Evolutionary conservation across 2,113 vertebrate genomes (phyloP).

Genomic region (Oncorhynchus nerka): DNA sequence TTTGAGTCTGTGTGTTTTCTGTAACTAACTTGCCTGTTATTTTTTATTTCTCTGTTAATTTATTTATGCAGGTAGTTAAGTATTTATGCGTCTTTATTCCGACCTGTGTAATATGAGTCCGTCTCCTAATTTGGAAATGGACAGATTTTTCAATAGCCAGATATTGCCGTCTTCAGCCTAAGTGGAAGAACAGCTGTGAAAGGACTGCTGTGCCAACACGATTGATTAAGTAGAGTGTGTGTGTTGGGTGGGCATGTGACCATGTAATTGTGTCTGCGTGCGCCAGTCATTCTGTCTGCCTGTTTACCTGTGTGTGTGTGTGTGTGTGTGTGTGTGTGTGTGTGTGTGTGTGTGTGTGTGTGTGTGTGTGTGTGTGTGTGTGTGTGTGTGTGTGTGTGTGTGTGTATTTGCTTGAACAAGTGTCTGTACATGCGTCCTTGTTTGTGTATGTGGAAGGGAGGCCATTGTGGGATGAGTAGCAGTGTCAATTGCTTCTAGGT

Average conservation of each 20-base stretch:
- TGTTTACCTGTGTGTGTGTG: slow-evolving; percentile 31
- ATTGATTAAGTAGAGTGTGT: slow-evolving; percentile 36
- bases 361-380: not conserved
- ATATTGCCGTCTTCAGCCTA: slow-evolving; percentile 37
- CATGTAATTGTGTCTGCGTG: too few relatives aligned
- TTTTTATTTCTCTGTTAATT: slow-evolving; percentile 65
- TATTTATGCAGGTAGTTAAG: slow-evolving; percentile 56
- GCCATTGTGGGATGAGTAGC: slow-evolving; percentile 20
- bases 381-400: not conserved
- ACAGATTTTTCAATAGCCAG: slow-evolving; percentile 5
- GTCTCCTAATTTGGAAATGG: slow-evolving; percentile 32
- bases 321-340: not conserved
- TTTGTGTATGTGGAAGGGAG: slow-evolving; percentile 6
- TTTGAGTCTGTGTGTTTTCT: slow-evolving; percentile 33
- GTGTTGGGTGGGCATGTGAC: not conserved
- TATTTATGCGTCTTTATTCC: slow-evolving; percentile 49
- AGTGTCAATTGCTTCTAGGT: slow-evolving; percentile 29
- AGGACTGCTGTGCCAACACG: slow-evolving; percentile 34
- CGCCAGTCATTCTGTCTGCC: too few relatives aligned
- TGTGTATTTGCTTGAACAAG: not conserved
- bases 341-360: slow-evolving; percentile 1
- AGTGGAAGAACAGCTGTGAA: slow-evolving; percentile 36
- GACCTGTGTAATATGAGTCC: slow-evolving; percentile 35
- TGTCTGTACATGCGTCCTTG: not conserved
- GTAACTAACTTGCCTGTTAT: slow-evolving; percentile 59